Evolutionary conservation across 1,140 invertebrate genomes (phyloP), one percentile per base, ranked within the genome.

Genomic region (Samia ricini): DNA sequence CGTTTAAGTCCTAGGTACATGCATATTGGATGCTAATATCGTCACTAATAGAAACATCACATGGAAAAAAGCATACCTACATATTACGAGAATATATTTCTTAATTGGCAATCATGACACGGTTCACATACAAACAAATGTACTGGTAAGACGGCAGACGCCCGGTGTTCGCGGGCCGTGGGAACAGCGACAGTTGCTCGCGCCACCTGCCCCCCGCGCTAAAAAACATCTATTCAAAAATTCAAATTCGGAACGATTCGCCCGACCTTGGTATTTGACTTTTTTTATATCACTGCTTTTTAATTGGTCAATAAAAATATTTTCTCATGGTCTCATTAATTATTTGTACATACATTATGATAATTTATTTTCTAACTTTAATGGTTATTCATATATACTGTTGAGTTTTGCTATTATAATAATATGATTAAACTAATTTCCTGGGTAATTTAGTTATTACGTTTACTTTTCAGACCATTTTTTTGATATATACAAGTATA

Each of bases 171-270:
- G 67, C 68, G 71, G 64, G 63, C 63, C 79, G 79, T 81, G 79
- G 76, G 79, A 81, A 81, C 72, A 59, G 62, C 76, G 80, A 77
- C 80, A 82, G 77, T 82, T 82, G 79, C 72, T 60, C 71, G 72
- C 60, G 70, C 74, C 84, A 88, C 85, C 85, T 86, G 84, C 86
- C 83, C 70, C 69, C 65, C 66, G 66, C 68, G 69, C 69, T 76
- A 83, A 85, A 88, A 86, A 85, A 83, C 74, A 77, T 62, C 74
- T 71, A 77, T 71, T 77, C 75, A 64, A 77, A 86, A 79, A 81
- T 84, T 83, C 76, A 77, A 85, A 83, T 86, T 86, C 72, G 75
- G 80, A 82, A 82, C 74, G 72, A 75, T 79, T 85, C 72, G 63
- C 66, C 64, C 76, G 81, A 86, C 84, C 84, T 87, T 87, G 76